Conservation (phyloP, 2,888 invertebrate genomes). For the Chalcosyrphus nemorum region DNA sequence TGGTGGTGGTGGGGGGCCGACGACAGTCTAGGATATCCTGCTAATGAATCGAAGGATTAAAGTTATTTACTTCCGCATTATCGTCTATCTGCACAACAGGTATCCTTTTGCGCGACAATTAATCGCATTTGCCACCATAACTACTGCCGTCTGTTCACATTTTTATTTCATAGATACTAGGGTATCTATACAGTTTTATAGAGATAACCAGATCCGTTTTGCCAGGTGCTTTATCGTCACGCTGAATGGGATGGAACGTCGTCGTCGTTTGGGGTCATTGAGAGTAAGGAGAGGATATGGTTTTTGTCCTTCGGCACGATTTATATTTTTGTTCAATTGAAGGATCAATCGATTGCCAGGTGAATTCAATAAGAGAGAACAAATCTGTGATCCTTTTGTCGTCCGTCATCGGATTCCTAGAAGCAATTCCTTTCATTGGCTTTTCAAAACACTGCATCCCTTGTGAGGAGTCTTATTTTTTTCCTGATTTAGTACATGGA, state of each 20-base stretch:
- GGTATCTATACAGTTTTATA: conserved; percentile 8
- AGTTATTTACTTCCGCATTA: conserved; percentile 63
- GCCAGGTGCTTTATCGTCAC: conserved; percentile 56
- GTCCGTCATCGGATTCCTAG: conserved; percentile 55
- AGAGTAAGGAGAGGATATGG: background rate
- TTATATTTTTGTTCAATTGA: conserved; percentile 14
- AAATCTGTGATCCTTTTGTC: conserved; percentile 42
- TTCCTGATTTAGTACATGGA: conserved; percentile 44
- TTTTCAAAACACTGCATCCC: conserved; percentile 57
- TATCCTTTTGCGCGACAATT: conserved; percentile 28
- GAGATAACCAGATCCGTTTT: conserved; percentile 36
- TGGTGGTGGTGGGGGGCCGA: no score
- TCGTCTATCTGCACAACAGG: conserved; percentile 56
- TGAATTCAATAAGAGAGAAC: conserved; percentile 45
- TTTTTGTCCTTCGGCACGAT: conserved; percentile 1
- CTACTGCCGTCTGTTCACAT: conserved; percentile 34
- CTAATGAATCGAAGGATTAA: conserved; percentile 64
- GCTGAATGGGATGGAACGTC: conserved; percentile 20
- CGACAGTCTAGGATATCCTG: conserved; percentile 46
- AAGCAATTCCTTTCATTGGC: conserved; percentile 70
- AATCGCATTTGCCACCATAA: conserved; percentile 46
- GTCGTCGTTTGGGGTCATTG: background rate
- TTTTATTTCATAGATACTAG: conserved; percentile 3
- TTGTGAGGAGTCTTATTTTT: conserved; percentile 30
- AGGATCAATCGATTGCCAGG: conserved; percentile 55